Percentiles rank a stretch among this genome's conserved stretches.
These are phyloP conservation scores for Babylonia areolata DNA, from an alignment of 1,140 invertebrate genomes.

Conservation along the genomic window DNA sequence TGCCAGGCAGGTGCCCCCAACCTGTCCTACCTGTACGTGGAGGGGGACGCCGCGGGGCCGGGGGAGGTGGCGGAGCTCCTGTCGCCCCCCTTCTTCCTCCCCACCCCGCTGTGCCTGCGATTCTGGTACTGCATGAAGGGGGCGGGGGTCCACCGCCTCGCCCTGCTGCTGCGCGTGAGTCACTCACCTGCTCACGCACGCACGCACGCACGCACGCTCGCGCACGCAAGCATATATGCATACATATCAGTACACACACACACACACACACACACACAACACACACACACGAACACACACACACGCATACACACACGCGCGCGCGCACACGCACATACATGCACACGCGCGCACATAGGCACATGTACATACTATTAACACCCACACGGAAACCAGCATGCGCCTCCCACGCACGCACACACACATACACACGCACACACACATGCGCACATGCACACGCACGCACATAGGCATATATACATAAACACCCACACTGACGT, in stretches of 20 bases:
- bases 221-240: not conserved
- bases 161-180: not conserved
- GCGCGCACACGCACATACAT: too few relatives aligned
- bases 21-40: not conserved
- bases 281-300: too few relatives aligned
- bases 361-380: not conserved
- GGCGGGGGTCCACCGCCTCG: not conserved
- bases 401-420: too few relatives aligned
- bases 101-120: not conserved
- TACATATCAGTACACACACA: not conserved
- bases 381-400: too few relatives aligned
- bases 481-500: too few relatives aligned
- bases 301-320: too few relatives aligned
- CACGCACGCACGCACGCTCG: not conserved
- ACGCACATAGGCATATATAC: too few relatives aligned
- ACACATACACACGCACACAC: too few relatives aligned
- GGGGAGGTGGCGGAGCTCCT: not conserved
- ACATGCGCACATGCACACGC: too few relatives aligned
- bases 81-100: not conserved
- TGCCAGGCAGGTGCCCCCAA: too few relatives aligned
- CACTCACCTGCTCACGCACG: not conserved
- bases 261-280: too few relatives aligned
- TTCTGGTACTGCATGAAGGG: conserved; percentile 12
- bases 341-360: too few relatives aligned
- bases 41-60: not conserved